Conservation (phyloP, 1,140 invertebrate species). For the Scaptomyza graminum region DNA sequence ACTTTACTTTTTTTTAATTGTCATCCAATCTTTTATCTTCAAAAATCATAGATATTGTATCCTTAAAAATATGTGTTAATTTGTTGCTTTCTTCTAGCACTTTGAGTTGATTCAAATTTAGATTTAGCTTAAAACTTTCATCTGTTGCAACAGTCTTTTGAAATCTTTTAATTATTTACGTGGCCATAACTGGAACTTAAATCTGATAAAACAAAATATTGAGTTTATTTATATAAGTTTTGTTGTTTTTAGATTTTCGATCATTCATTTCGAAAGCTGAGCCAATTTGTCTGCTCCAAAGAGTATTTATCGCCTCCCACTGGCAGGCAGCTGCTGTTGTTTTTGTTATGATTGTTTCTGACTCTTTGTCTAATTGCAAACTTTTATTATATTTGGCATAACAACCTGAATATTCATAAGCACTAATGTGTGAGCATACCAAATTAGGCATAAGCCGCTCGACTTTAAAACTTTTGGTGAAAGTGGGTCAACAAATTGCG, state of each 20-base stretch:
- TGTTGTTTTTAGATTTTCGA: background rate
- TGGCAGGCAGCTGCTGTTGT: constrained; percentile 8
- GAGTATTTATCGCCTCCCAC: constrained; percentile 42
- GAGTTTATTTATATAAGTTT: background rate
- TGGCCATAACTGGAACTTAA: constrained; percentile 31
- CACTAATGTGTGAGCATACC: constrained; percentile 35
- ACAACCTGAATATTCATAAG: constrained; percentile 57
- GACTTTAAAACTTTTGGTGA: constrained; percentile 39
- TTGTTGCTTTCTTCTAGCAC: no score
- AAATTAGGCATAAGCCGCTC: constrained; percentile 69
- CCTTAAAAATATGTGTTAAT: background rate
- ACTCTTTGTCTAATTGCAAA: constrained; percentile 62
- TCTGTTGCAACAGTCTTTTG: background rate
- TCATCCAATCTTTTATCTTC: no score
- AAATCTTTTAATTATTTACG: background rate
- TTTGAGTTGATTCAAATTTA: constrained; percentile 8
- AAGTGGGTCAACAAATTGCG: constrained; percentile 72
- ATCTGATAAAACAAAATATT: constrained; percentile 34
- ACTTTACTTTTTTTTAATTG: no score
- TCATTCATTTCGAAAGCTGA: constrained; percentile 39
- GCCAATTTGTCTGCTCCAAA: constrained; percentile 28
- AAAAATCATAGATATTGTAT: no score
- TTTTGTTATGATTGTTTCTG: constrained; percentile 12
- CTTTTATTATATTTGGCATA: constrained; percentile 51
- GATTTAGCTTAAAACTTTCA: constrained; percentile 11